Base-by-base conservation (phyloP, 1,140 invertebrate species). In the Capitella teleta region DNA sequence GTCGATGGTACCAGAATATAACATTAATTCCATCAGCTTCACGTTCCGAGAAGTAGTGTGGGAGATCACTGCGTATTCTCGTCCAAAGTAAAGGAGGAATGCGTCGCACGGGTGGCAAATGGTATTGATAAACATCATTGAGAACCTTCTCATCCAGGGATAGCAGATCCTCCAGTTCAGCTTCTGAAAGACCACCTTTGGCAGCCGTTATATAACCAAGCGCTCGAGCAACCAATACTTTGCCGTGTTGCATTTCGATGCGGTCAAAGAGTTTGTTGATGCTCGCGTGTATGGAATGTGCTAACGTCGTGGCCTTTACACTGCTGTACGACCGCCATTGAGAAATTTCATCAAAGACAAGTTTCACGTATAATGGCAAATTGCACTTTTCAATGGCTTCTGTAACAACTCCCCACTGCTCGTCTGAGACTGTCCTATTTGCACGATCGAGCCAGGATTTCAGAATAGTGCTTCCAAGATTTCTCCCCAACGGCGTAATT, bases 281-380 rank as follows among this genome's bases (percentile, higher is more conserved):
- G 1, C 53, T 56, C n/a, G 44, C 42, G 40, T 49, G 40, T 8
- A 46, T 50, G 14, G 23, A 34, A 24, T 24, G 24, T n/a, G 48
- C 47, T 6, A 54, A 23, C 16, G 47, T 51, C 21, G 40, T 45
- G n/a, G 23, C 18, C 21, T 65, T 85, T 0, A 87, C 85, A 66
- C 87, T 87, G 0, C 90, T 94, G 66, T 97, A 98, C 51, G 91
- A 96, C 42, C 91, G 81, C 94, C 94, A 98, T 48, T 90, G 76
- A 64, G 88, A 93, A 10, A 96, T 88, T 74, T 97, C 91, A 50
- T 72, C 72, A 56, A 69, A 72, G 0, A 97, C 90, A 18, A 98
- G 74, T 74, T 98, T 98, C 0, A 98, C 89, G 64, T 96, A 98
- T 30, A 98, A 91, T 0, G 94, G 94, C 38, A 97, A 72, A 3